Base-by-base conservation (phyloP, 1,140 invertebrate species). In the Thrips palmi region DNA sequence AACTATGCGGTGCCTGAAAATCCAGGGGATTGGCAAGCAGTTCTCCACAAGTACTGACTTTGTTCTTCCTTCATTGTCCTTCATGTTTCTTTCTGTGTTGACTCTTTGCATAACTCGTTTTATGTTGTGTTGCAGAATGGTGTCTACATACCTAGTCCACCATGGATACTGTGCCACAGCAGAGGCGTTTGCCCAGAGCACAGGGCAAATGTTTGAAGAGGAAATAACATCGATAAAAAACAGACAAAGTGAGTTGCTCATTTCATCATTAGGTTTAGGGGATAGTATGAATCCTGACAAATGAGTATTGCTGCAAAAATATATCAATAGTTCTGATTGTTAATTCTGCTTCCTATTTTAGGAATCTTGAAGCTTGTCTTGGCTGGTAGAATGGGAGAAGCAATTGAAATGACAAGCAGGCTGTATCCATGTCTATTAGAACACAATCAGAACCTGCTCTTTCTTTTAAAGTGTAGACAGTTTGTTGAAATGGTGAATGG, bases 101-200 rank as follows among this genome's bases (percentile, higher is more conserved):
- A 25, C 5, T 34, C 18, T 42, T 27, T 7, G 6, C 5, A 21
- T 3, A 33, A 39, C 8, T 27, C 24, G 24, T 27, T 27, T 27
- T 10, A 6, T 25, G 14, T 33, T 14, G 2, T 41, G 30, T 37
- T 40, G 15, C 31, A 46, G 88, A 66, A 86, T 97, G 76, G 88
- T 97, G 36, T 91, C 86, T 40, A 82, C 89, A 33, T 98, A 97
- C 67, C 70, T 97, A 50, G 85, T 97, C 44, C 92, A 97, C 63
- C 88, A 96, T 61, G 92, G 92, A 29, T 97, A 93, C 57, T 92
- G 85, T 70, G 76, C 82, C 45, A 91, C 92, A 45, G 91, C 92
- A 40, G 88, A 96, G 65, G 79, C 87, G n/a, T 97, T 97, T 63
- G 80, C 85, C 47, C 73, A 76, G 53, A 78, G 77, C 52, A 94